These are phyloP conservation scores for Orestias chungarensis DNA, from an alignment of 2,797 vertebrate genomes.

Conservation along the genomic window DNA sequence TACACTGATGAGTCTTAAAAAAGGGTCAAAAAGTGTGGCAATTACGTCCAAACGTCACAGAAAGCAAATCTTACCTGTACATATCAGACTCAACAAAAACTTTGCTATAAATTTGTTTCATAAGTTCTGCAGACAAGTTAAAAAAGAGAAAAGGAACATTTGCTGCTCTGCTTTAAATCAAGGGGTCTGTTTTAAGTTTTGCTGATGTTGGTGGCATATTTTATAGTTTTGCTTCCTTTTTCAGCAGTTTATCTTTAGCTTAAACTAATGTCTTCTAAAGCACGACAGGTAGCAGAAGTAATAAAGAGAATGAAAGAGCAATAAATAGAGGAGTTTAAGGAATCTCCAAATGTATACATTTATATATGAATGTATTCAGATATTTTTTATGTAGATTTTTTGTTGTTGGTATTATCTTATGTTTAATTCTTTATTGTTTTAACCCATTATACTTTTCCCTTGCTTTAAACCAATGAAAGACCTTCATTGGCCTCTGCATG, in stretches of 20 bases:
- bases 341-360: neutral
- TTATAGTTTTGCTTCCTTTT: neutral
- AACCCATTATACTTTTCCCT: neutral
- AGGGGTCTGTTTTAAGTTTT: neutral
- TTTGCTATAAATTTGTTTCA: neutral
- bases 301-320: neutral
- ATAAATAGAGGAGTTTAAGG: neutral
- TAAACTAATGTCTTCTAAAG: neutral
- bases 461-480: too few species aligned
- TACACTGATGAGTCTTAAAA: neutral
- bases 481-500: too few species aligned
- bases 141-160: neutral
- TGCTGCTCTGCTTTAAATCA: slow-evolving; percentile 6
- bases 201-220: slow-evolving; percentile 1
- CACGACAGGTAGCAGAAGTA: neutral
- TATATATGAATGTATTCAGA: neutral
- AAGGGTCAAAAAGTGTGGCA: neutral
- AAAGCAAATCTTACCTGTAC: neutral
- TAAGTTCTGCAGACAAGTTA: neutral
- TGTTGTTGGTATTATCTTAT: neutral
- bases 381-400: neutral
- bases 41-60: neutral
- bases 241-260: neutral
- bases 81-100: neutral
- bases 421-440: neutral